A percentile compares a stretch with the other conserved stretches of the same genome.
Conservation (phyloP, 2,888 invertebrate genomes). For the Mythimna loreyi region DNA sequence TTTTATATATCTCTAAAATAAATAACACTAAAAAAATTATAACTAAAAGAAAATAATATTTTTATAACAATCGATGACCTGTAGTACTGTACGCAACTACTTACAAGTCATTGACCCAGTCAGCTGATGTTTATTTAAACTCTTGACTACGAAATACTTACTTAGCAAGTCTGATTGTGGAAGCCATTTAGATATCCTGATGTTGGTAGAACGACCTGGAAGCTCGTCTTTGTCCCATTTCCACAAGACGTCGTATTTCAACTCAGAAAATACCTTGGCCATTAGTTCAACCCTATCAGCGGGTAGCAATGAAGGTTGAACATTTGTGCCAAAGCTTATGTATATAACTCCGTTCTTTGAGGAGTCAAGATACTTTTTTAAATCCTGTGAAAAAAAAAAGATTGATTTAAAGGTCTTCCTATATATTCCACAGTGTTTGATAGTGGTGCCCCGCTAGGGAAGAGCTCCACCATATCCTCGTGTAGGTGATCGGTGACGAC, state of each 20-base stretch:
- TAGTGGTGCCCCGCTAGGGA: too few relatives aligned
- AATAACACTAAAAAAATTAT: too few relatives aligned
- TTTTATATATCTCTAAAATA: too few relatives aligned
- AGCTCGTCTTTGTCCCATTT: constrained; percentile 82
- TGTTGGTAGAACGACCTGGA: constrained; percentile 75
- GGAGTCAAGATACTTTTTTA: constrained; percentile 77
- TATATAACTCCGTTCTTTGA: constrained; percentile 83
- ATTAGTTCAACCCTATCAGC: constrained; percentile 72
- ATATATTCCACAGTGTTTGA: too few relatives aligned
- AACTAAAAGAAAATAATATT: too few relatives aligned
- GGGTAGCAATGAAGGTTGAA: constrained; percentile 73
- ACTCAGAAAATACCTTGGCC: constrained; percentile 72
- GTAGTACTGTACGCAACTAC: too few relatives aligned
- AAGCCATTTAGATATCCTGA: constrained; percentile 83
- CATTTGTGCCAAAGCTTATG: constrained; percentile 84
- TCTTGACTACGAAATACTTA: constrained; percentile 11
- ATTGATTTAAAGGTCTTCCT: not conserved
- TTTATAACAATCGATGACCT: too few relatives aligned
- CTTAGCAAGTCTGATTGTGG: constrained; percentile 74
- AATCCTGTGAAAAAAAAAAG: constrained; percentile 72
- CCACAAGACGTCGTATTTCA: constrained; percentile 82
- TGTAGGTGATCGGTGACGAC: too few relatives aligned
- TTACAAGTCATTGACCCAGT: too few relatives aligned
- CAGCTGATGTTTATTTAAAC: too few relatives aligned
- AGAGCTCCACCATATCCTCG: too few relatives aligned